Conservation (phyloP, 2,888 invertebrate species). For the Xanthostigma xanthostigma region DNA sequence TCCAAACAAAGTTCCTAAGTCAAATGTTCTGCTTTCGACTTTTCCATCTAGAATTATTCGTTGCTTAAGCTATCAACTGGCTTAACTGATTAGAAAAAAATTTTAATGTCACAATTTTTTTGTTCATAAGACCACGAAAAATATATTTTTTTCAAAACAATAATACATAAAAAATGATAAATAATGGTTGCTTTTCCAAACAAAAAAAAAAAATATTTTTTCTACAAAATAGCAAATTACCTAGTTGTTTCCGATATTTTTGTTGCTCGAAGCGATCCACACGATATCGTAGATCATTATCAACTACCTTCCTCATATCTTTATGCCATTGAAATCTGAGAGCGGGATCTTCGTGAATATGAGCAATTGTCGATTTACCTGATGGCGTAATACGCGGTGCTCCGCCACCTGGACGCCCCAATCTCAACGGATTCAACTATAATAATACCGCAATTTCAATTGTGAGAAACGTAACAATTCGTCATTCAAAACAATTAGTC, state of each 20-base stretch:
- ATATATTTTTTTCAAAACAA: too few species aligned
- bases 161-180: too few species aligned
- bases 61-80: too few species aligned
- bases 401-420: conserved; percentile 24
- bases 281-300: conserved; percentile 54
- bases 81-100: too few species aligned
- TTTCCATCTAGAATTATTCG: too few species aligned
- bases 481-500: neutral
- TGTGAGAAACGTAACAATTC: neutral
- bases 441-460: conserved; percentile 17
- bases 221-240: conserved; percentile 23
- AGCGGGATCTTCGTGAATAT: conserved; percentile 41
- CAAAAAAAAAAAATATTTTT: neutral
- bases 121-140: too few species aligned
- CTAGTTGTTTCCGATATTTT: conserved; percentile 43
- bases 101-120: too few species aligned
- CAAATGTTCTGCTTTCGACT: too few species aligned
- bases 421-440: conserved; percentile 18
- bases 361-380: conserved; percentile 14
- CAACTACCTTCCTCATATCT: conserved; percentile 43
- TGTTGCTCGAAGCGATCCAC: conserved; percentile 38
- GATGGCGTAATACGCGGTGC: conserved; percentile 25
- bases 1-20: too few species aligned
- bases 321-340: conserved; percentile 46
- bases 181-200: too few species aligned